Base-by-base conservation (phyloP, 2,888 invertebrate species). In the Euplexia lucipara region DNA sequence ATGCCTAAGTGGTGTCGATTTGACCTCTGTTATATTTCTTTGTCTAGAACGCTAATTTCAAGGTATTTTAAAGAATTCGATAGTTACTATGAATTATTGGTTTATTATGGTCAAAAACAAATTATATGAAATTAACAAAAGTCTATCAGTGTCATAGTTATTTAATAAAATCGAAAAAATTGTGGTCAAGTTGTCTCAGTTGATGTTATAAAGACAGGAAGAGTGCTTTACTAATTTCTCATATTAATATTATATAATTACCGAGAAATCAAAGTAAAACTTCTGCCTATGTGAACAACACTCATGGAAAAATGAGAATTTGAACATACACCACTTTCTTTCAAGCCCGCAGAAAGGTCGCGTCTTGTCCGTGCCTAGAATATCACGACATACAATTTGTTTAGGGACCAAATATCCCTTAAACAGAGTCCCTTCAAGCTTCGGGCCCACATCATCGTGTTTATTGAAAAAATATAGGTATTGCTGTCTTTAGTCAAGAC, bases 301-400 rank as follows among this genome's bases (percentile, higher is more conserved):
- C 26, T 2, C 12, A 16, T 2, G 20, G 3, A 42, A 26, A 65
- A 54, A 32, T 12, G 0, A 9, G 4, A 47, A 26, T 64, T 65
- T 30, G 44, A 14, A 70, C 53, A 79, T 84, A 80, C 34, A 57
- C 70, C 47, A 5, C 48, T 83, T 75, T 76, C 22, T 30, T 44
- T 48, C 5, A 9, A 18, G n/a, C 5, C 41, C 42, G 34, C 7
- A 63, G 65, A 85, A 82, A 86, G 85, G 84, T 83, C 82, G 78
- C 84, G 62, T 75, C 78, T 81, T 84, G 86, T 85, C 84, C 90
- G 90, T 90, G 88, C 85, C 72, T 77, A 71, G 89, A 86, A 89
- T 90, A 82, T 71, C 74, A 57, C 69, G 67, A 78, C 75, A 78
- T 70, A 69, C 85, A 86, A 88, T 89, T 88, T 89, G 88, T 87